Evolutionary conservation across 1,140 invertebrate species (phyloP).

Genomic region (Drosophila albomicans): DNA sequence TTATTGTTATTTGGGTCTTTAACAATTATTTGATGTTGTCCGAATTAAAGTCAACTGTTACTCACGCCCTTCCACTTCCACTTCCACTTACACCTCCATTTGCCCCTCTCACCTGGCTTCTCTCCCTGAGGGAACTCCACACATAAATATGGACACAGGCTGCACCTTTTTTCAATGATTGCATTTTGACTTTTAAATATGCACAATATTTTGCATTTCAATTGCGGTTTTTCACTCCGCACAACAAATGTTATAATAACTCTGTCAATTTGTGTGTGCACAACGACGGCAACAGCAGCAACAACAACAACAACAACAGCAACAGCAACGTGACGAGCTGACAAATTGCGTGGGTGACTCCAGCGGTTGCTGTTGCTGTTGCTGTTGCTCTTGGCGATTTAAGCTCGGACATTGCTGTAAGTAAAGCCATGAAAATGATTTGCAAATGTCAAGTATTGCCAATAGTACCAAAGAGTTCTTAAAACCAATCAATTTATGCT

Average conservation of each 20-base stretch:
- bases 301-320: too few species aligned
- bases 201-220: conserved; percentile 77
- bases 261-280: conserved; percentile 50
- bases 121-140: background rate
- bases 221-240: conserved; percentile 64
- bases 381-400: background rate
- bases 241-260: conserved; percentile 57
- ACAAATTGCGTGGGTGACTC: conserved; percentile 32
- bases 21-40: conserved; percentile 77
- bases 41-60: conserved; percentile 52
- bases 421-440: too few species aligned
- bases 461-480: too few species aligned
- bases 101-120: background rate
- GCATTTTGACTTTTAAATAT: conserved; percentile 69
- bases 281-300: background rate
- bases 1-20: conserved; percentile 69
- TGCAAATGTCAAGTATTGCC: too few species aligned
- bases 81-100: background rate
- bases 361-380: conserved; percentile 19
- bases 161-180: conserved; percentile 62
- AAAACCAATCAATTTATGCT: too few species aligned
- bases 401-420: background rate
- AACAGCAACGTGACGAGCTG: conserved; percentile 7
- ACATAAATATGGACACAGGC: conserved; percentile 7
- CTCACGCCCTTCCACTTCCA: background rate